These are phyloP conservation scores for Alosa sapidissima DNA, from an alignment of 2,797 vertebrate species.

Conservation along the genomic window DNA sequence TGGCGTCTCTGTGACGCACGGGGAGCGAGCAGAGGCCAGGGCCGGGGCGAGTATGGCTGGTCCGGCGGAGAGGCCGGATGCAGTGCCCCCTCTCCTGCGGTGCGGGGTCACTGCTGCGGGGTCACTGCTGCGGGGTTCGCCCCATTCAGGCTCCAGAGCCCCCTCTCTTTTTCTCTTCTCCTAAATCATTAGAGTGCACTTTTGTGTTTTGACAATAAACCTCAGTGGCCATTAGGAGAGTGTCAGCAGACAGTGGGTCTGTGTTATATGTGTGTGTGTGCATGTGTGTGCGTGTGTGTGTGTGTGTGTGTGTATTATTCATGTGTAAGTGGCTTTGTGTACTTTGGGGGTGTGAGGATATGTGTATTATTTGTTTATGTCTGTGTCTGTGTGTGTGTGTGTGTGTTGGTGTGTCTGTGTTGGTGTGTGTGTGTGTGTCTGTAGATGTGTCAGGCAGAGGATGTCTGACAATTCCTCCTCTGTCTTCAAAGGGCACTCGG, in stretches of 20 bases:
- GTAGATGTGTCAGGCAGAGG: not conserved
- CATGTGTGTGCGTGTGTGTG: not conserved
- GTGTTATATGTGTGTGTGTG: not conserved
- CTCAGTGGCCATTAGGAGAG: constrained; percentile 36
- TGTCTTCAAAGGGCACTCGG: constrained; percentile 25
- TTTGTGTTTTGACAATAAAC: constrained; percentile 44
- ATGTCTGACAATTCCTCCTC: constrained; percentile 23
- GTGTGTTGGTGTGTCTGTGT: not conserved
- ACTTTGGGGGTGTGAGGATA: not conserved
- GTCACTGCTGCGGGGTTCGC: not conserved
- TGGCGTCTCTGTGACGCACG: not conserved
- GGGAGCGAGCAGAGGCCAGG: not conserved
- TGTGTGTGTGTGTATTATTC: not conserved
- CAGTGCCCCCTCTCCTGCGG: not conserved
- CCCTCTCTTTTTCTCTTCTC: not conserved
- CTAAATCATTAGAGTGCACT: constrained; percentile 32
- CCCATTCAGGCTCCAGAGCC: not conserved
- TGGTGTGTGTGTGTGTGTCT: not conserved
- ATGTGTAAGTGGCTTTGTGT: not conserved
- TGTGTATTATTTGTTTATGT: not conserved
- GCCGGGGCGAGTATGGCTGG: not conserved
- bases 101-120: not conserved
- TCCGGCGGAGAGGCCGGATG: constrained; percentile 8
- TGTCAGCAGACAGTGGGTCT: constrained; percentile 21
- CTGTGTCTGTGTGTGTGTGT: not conserved